Evolutionary conservation across 2,797 vertebrate species (phyloP), one percentile per base, ranked within the genome.

Genomic region (Alectoris magna): DNA sequence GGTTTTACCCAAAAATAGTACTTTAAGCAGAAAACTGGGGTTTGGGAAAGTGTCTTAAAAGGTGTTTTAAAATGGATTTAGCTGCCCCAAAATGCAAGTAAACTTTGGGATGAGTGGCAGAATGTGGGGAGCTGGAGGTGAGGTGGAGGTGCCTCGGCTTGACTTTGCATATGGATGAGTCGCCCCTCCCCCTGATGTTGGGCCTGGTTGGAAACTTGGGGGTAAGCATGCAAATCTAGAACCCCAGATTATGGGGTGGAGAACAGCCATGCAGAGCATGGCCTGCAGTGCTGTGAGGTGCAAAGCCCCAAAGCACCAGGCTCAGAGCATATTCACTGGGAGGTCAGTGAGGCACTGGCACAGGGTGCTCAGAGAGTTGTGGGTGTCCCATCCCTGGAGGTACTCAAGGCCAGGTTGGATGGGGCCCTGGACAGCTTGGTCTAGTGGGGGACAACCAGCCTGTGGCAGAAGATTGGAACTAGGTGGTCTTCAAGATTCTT

Each of bases 1-100:
- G 73, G 67, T 88, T 96, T 91, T 77, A 85, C 79, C 85, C 82
- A 87, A 71, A 85, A 74, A 85, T 34, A 70, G 87, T 68, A 68
- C 15, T 13, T 36, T 13, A 89, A 89, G 49, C 87, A 91, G 78
- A 89, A 91, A 91, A 24, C 11, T 5, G 4, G 82, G 59, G 59
- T 88, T 92, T 96, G 94, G 94, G 91, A 91, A 21, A 7, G 6
- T 24, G 23, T 49, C 23, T 49, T 49, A 49, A 8, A 49, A 49
- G 48, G 23, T 49, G 46, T 59, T 83, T 43, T 58, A 62, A 68
- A 87, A 70, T 38, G 11, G 62, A 53, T 70, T 84, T 79, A 64
- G 9, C 24, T 58, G 21, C n/a, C 38, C 82, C 36, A 76, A 58
- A 89, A 60, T 15, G 53, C 60, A 91, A 84, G 29, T 16, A 69